A percentile compares a stretch with the other conserved stretches of the same genome.
phyloP scores from a whole-genome alignment of 2,888 invertebrate species.

The Cantharis rustica region DNA sequence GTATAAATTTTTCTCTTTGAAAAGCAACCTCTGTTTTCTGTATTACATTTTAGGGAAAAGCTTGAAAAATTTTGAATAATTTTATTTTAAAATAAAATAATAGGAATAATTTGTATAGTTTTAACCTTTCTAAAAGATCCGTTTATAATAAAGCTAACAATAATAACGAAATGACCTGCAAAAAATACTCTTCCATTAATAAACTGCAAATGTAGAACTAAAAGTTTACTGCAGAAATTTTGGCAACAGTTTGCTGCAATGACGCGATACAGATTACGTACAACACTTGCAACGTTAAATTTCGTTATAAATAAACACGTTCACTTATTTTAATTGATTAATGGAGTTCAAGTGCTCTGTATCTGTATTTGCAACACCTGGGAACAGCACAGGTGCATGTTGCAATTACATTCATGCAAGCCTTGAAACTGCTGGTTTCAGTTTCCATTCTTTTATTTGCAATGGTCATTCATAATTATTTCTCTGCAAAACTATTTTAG shows the following conservation, averaged over 20 bases:
- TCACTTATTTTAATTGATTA: slow-evolving; percentile 35
- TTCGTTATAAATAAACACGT: slow-evolving; percentile 29
- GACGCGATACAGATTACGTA: background rate
- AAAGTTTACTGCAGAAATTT: background rate
- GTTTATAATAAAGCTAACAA: no score
- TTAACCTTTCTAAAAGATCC: no score
- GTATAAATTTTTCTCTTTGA: no score
- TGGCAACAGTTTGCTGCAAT: background rate
- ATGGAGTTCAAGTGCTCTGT: slow-evolving; percentile 26
- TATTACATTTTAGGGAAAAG: no score
- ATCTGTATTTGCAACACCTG: slow-evolving; percentile 33
- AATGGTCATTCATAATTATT: slow-evolving; percentile 27
- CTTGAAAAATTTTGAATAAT: no score
- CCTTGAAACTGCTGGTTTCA: slow-evolving; percentile 17
- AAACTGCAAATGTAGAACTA: background rate
- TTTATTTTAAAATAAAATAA: no score
- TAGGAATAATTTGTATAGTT: no score
- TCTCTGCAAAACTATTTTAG: background rate
- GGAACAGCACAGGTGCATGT: slow-evolving; percentile 33
- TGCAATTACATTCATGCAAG: slow-evolving; percentile 29
- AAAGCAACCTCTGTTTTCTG: no score
- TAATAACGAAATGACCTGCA: background rate
- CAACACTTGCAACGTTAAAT: background rate
- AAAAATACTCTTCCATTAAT: background rate
- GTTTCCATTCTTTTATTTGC: slow-evolving; percentile 18